Evolutionary conservation across 2,113 vertebrate species (phyloP).

Genomic region (rabbit (Oryctolagus cuniculus)): DNA sequence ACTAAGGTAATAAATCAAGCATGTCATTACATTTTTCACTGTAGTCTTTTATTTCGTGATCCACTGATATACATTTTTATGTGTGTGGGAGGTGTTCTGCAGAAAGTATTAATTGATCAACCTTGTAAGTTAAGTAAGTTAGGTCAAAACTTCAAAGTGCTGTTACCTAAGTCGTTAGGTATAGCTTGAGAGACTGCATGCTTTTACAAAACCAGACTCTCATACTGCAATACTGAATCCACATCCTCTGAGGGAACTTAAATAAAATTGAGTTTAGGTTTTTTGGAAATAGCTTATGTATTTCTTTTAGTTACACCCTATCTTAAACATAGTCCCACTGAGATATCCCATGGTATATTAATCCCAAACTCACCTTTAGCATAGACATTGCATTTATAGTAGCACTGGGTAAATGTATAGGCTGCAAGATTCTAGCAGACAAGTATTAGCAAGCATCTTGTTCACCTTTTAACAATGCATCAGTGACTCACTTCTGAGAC

Average conservation of each 20-base stretch:
- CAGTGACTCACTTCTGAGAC: conserved; percentile 65
- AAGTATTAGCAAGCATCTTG: conserved; percentile 49
- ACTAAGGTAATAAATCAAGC: neutral
- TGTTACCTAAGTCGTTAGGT: neutral
- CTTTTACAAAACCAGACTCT: neutral
- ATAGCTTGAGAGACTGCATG: neutral
- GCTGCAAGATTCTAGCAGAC: neutral
- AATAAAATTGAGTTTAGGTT: neutral
- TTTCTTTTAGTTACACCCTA: neutral
- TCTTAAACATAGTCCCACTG: conserved; percentile 4
- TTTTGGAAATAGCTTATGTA: conserved; percentile 1
- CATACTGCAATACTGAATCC: neutral
- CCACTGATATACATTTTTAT: neutral
- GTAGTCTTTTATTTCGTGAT: neutral
- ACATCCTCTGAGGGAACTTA: neutral
- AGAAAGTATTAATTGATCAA: neutral
- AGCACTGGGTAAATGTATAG: neutral
- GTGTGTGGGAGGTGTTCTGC: fast-evolving
- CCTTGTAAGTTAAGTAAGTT: neutral
- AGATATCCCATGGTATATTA: neutral
- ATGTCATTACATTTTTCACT: neutral
- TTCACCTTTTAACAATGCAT: conserved; percentile 70
- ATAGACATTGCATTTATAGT: neutral
- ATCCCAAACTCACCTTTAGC: neutral
- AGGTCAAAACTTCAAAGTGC: neutral